phyloP scores from a whole-genome alignment of 2,113 vertebrate genomes.

The Spilogale gracilis region DNA sequence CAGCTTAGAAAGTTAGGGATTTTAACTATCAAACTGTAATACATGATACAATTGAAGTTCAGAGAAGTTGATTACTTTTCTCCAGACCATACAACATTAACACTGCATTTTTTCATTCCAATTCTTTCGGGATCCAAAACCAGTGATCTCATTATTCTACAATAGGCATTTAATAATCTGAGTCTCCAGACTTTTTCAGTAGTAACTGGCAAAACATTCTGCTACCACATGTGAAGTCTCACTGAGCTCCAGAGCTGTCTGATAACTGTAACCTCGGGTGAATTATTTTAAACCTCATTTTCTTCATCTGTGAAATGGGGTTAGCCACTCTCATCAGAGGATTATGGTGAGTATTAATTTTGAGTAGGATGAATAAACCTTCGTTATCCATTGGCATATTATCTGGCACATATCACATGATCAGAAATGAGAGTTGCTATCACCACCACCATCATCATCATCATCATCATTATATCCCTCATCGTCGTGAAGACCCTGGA shows the following conservation, averaged over 20 bases:
- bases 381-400: not conserved
- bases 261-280: not conserved
- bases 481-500: not conserved
- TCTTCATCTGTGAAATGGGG: not conserved
- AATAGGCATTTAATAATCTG: not conserved
- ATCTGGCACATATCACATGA: not conserved
- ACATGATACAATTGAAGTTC: not conserved
- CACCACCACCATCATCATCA: not conserved
- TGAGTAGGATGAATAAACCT: not conserved
- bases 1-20: not conserved
- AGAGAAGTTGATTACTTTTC: not conserved
- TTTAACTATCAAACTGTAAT: not conserved
- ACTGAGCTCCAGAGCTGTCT: not conserved
- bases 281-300: not conserved
- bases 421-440: not conserved
- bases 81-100: not conserved
- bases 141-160: not conserved
- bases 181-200: not conserved
- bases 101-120: not conserved
- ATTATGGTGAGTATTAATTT: not conserved
- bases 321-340: not conserved
- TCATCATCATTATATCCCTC: not conserved
- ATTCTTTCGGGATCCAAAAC: not conserved
- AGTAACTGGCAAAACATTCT: not conserved
- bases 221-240: not conserved